phyloP scores from a whole-genome alignment of 1,140 invertebrate species.

The Lepidurus apus region DNA sequence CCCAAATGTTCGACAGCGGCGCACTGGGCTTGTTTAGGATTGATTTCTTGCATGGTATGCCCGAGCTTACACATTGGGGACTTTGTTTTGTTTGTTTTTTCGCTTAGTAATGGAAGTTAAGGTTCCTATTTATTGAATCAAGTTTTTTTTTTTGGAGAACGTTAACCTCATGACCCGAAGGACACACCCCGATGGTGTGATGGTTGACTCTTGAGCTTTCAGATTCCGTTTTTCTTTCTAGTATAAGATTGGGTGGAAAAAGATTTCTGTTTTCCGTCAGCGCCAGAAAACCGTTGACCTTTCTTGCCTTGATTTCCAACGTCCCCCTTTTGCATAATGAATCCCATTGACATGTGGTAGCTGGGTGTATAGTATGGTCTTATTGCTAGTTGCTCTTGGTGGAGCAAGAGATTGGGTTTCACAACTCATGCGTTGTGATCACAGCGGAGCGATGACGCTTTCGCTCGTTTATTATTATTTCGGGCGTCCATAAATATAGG shows the following conservation, averaged over 20 bases:
- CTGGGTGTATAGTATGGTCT: not conserved
- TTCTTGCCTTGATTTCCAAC: slow-evolving; percentile 19
- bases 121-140: not conserved
- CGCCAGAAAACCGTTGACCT: slow-evolving; percentile 13
- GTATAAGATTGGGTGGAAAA: not conserved
- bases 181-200: slow-evolving; percentile 20
- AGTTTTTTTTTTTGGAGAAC: not conserved
- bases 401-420: not conserved
- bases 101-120: not conserved
- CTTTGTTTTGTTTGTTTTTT: not conserved
- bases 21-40: not conserved
- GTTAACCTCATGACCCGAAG: not conserved
- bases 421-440: not conserved
- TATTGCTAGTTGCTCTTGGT: not conserved
- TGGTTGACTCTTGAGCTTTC: not conserved
- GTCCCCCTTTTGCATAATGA: slow-evolving; percentile 2
- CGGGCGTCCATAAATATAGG: not conserved
- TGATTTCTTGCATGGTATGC: not conserved
- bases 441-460: not conserved
- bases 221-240: not conserved
- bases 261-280: slow-evolving; percentile 2
- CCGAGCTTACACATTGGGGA: not conserved
- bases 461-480: not conserved
- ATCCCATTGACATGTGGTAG: slow-evolving; percentile 21
- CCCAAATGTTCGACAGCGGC: not conserved